phyloP scores from a whole-genome alignment of 2,888 invertebrate genomes.

The Standfussiana lucernea region DNA sequence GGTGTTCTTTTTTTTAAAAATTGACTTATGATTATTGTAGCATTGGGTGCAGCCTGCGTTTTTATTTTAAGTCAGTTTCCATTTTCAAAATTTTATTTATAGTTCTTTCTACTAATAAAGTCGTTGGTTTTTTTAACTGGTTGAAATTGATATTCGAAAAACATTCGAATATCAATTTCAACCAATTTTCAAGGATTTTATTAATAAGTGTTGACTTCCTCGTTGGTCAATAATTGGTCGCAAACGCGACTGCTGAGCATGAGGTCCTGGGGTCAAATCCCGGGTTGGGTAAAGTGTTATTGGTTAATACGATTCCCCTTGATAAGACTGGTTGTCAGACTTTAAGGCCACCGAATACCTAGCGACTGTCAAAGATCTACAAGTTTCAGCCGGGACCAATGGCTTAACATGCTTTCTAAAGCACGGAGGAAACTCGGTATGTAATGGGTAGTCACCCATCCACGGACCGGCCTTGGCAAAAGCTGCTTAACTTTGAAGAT shows the following conservation, averaged over 20 bases:
- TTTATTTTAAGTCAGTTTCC: conserved; percentile 47
- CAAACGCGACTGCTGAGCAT: not conserved
- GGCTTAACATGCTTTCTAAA: not conserved
- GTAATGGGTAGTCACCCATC: not conserved
- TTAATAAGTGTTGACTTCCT: not conserved
- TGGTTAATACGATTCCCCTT: too few relatives aligned
- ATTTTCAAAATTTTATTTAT: conserved; percentile 54
- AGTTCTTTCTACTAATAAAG: conserved; percentile 44
- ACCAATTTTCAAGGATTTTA: too few relatives aligned
- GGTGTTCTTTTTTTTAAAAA: conserved; percentile 51
- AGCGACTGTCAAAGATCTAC: not conserved
- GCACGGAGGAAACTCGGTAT: not conserved
- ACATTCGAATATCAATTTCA: too few relatives aligned
- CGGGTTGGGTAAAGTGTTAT: not conserved
- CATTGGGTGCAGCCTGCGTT: conserved; percentile 56
- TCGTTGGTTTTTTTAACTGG: conserved; percentile 45
- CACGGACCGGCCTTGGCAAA: not conserved
- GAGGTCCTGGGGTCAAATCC: not conserved
- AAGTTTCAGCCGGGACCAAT: not conserved
- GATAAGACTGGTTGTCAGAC: not conserved
- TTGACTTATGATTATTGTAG: conserved; percentile 69
- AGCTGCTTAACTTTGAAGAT: not conserved
- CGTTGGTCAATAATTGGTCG: not conserved
- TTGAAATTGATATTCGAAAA: conserved; percentile 39
- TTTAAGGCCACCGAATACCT: not conserved